These are phyloP conservation scores for Eilema depressum DNA, from an alignment of 2,888 invertebrate species.

Conservation along the genomic window DNA sequence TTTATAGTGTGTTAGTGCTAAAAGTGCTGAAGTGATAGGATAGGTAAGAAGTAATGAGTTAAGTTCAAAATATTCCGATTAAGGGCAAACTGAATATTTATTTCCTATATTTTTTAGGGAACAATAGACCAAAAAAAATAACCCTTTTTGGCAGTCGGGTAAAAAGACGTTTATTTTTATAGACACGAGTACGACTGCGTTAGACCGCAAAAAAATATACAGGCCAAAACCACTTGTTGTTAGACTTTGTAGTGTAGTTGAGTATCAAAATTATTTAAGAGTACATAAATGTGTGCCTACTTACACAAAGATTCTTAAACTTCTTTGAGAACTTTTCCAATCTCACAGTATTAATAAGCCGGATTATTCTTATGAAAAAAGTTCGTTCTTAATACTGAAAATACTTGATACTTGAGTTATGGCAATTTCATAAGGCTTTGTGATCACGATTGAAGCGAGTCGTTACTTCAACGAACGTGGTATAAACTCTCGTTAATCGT, in stretches of 20 bases:
- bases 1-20: too few relatives aligned
- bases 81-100: too few relatives aligned
- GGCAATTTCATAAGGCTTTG: slow-evolving; percentile 18
- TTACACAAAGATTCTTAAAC: slow-evolving; percentile 3
- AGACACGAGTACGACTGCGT: too few relatives aligned
- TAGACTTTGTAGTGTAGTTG: not conserved
- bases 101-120: too few relatives aligned
- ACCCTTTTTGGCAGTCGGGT: too few relatives aligned
- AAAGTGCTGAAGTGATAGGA: too few relatives aligned
- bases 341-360: slow-evolving; percentile 20
- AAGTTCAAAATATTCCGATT: too few relatives aligned
- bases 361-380: slow-evolving; percentile 20
- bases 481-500: slow-evolving; percentile 48
- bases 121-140: too few relatives aligned
- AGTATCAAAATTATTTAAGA: not conserved
- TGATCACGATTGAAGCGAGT: slow-evolving; percentile 19
- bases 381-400: not conserved
- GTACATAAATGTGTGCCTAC: not conserved
- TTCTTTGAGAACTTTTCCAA: slow-evolving; percentile 27
- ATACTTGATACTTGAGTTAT: slow-evolving; percentile 18
- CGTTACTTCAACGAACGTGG: slow-evolving; percentile 35
- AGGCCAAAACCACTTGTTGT: too few relatives aligned
- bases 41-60: too few relatives aligned
- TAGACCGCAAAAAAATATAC: too few relatives aligned
- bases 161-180: too few relatives aligned